Evolutionary conservation across 2,797 vertebrate genomes (phyloP).

Genomic region (Todus mexicanus): DNA sequence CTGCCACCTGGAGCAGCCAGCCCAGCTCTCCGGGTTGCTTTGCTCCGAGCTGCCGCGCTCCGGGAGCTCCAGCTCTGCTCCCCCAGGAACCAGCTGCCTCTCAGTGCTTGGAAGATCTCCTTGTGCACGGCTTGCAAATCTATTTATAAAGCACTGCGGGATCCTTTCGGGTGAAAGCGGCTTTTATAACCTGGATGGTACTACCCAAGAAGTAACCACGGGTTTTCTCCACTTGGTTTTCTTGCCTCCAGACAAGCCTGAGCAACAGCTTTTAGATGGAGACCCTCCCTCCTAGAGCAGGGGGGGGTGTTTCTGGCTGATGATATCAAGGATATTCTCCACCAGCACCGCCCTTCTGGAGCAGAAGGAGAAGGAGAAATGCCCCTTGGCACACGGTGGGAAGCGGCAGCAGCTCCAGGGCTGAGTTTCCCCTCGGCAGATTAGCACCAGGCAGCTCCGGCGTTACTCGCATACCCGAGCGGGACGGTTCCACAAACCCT

Average conservation of each 20-base stretch:
- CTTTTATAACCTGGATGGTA: neutral
- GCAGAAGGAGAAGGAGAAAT: neutral
- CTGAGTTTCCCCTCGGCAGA: conserved; percentile 8
- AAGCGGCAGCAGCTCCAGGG: neutral
- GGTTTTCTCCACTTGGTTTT: neutral
- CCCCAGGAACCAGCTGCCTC: neutral
- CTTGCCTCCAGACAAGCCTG: fast-evolving
- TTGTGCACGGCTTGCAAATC: neutral
- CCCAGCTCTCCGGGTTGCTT: neutral
- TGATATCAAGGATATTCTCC: neutral
- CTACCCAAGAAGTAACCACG: neutral
- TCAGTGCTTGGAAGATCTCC: conserved; percentile 4
- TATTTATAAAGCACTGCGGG: conserved; percentile 40
- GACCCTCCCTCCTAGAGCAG: neutral
- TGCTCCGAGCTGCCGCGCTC: fast-evolving
- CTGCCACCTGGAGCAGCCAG: neutral
- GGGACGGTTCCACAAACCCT: neutral
- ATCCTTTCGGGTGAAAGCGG: neutral
- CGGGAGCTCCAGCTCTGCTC: neutral
- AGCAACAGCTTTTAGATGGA: fast-evolving
- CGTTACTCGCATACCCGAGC: neutral
- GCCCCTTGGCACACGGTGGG: neutral
- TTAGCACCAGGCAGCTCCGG: neutral
- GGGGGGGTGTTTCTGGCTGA: neutral
- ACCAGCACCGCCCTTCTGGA: neutral